phyloP scores from a whole-genome alignment of 2,113 vertebrate species.

The pig (Sus scrofa) region DNA sequence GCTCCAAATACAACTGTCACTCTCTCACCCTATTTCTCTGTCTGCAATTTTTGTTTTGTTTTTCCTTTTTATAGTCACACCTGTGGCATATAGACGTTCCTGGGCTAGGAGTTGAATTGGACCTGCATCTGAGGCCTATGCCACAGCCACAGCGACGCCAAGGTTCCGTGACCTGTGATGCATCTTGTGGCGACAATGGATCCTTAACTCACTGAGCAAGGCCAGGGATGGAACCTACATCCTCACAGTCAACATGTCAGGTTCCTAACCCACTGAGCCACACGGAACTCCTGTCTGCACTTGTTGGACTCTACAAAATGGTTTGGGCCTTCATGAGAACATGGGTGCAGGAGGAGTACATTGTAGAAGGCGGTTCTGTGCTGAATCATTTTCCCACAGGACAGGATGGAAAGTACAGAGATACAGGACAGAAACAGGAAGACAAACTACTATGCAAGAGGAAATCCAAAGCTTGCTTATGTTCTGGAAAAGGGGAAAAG shows the following conservation, averaged over 20 bases:
- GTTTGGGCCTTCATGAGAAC: background rate
- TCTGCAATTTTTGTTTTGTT: background rate
- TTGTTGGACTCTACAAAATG: accelerated
- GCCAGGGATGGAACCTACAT: no score
- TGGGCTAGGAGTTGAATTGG: no score
- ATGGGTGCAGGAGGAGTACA: background rate
- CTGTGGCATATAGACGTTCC: no score
- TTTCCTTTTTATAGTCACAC: no score
- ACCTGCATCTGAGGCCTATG: no score
- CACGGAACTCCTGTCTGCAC: background rate
- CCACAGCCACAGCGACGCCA: no score
- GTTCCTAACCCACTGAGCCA: no score
- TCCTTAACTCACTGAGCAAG: no score
- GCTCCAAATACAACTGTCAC: accelerated
- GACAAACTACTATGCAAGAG: constrained; percentile 76
- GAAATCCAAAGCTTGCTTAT: constrained; percentile 84
- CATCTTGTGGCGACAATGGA: no score
- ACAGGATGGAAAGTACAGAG: constrained; percentile 78
- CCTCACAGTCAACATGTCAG: no score
- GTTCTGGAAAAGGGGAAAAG: constrained; percentile 80
- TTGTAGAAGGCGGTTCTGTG: constrained; percentile 4
- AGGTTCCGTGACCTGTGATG: no score
- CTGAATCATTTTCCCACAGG: constrained; percentile 73
- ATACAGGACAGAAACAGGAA: constrained; percentile 85
- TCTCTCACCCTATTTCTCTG: background rate